phyloP scores from a whole-genome alignment of 2,113 vertebrate genomes.

The Sinocyclocheilus grahami region DNA sequence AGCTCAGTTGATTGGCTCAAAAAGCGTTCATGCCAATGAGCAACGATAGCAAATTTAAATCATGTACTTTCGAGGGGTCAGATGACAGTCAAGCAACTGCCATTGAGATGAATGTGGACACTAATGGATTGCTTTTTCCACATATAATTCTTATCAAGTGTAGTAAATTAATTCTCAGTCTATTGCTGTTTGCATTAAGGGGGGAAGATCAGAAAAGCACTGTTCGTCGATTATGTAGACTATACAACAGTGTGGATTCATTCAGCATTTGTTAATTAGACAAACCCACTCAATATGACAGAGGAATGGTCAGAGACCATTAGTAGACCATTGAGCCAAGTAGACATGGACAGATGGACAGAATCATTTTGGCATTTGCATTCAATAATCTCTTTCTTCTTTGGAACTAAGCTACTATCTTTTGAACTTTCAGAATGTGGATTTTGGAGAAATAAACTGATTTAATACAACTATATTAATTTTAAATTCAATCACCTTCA shows the following conservation, averaged over 20 bases:
- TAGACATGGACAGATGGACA: constrained; percentile 12
- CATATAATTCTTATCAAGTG: not conserved
- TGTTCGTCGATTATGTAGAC: not conserved
- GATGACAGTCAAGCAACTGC: not conserved
- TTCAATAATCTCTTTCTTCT: not conserved
- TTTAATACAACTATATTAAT: not conserved
- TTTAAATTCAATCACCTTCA: not conserved
- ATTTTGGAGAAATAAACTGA: not conserved
- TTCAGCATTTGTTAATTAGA: not conserved
- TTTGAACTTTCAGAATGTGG: not conserved
- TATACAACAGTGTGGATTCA: not conserved
- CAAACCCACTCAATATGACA: constrained; percentile 2
- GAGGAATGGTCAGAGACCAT: constrained; percentile 5
- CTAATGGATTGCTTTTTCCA: not conserved
- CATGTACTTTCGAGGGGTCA: not conserved
- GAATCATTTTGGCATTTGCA: not conserved
- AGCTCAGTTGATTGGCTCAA: not conserved
- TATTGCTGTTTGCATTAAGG: not conserved
- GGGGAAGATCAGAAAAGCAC: not conserved
- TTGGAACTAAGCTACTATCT: not conserved
- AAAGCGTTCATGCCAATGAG: not conserved
- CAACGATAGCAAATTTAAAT: not conserved
- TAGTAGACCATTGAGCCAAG: not conserved
- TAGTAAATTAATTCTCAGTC: not conserved
- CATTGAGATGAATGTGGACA: constrained; percentile 8